Evolutionary conservation across 2,113 vertebrate genomes (phyloP).

Genomic region (Oriolus oriolus): DNA sequence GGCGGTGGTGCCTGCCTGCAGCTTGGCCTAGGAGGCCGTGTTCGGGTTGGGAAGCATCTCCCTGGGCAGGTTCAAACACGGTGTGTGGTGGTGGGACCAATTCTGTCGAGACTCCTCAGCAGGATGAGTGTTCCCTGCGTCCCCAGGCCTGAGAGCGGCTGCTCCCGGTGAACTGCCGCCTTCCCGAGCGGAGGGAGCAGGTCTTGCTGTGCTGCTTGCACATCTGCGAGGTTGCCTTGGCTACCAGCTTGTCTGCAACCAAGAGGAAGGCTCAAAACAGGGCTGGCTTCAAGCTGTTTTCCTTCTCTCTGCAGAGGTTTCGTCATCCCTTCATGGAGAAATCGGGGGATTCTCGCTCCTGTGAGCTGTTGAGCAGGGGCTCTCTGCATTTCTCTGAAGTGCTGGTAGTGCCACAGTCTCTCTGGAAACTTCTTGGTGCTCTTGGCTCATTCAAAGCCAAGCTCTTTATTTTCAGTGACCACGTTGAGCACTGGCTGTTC

Average conservation of each 20-base stretch:
- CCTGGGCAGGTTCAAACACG: fast-evolving
- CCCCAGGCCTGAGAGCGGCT: background rate
- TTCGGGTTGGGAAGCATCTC: fast-evolving
- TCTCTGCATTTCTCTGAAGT: background rate
- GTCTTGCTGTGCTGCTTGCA: background rate
- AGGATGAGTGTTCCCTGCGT: background rate
- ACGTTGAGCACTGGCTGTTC: background rate
- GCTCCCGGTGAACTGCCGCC: background rate
- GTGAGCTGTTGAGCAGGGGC: background rate
- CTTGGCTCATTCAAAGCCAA: background rate
- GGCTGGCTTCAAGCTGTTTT: background rate
- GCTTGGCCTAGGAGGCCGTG: background rate
- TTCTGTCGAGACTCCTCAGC: background rate
- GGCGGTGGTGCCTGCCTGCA: background rate
- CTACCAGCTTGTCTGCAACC: background rate
- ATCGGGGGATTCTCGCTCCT: background rate
- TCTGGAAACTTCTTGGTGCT: background rate
- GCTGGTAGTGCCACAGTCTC: background rate
- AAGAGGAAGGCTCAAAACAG: background rate
- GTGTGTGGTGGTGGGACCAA: background rate
- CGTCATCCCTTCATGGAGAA: background rate
- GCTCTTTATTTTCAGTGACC: background rate
- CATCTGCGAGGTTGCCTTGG: slow-evolving; percentile 53
- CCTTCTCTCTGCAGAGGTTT: background rate
- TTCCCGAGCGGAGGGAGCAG: background rate